A percentile compares a stretch with the other conserved stretches of the same genome.
phyloP scores from a whole-genome alignment of 2,888 invertebrate genomes.

The Tenthredo scrophulariae region DNA sequence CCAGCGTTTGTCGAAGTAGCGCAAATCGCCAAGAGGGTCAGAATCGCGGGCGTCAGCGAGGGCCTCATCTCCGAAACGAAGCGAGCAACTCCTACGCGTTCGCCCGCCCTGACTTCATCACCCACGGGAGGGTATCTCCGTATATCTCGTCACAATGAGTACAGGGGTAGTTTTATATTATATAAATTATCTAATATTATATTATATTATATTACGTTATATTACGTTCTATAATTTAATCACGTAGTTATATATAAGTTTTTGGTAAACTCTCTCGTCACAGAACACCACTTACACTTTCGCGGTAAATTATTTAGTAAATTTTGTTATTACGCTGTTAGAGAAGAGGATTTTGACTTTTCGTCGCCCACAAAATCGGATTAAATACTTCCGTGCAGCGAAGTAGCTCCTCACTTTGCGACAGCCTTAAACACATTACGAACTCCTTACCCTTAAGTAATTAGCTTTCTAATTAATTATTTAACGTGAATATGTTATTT shows the following conservation, averaged over 20 bases:
- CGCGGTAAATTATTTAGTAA: neutral
- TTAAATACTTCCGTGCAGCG: neutral
- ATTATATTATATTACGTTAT: neutral
- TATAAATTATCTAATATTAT: neutral
- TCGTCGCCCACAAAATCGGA: neutral
- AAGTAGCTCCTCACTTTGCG: slow-evolving; percentile 9
- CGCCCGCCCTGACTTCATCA: slow-evolving; percentile 49
- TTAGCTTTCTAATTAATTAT: neutral
- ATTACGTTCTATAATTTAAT: neutral
- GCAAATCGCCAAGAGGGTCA: slow-evolving; percentile 67
- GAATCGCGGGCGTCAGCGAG: slow-evolving; percentile 65
- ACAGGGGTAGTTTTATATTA: slow-evolving; percentile 12
- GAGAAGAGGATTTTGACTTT: neutral
- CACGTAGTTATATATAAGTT: too few species aligned
- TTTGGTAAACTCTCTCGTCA: too few species aligned
- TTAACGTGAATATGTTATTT: neutral
- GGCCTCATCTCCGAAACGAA: slow-evolving; percentile 69
- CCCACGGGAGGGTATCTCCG: neutral
- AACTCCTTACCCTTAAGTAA: neutral
- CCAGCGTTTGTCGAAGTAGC: slow-evolving; percentile 67
- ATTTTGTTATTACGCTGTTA: neutral
- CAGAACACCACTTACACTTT: neutral
- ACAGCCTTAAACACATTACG: slow-evolving; percentile 25
- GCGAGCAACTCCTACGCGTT: slow-evolving; percentile 49
- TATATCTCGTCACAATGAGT: neutral